A percentile compares a stretch with the other conserved stretches of the same genome.
phyloP scores from a whole-genome alignment of 1,140 invertebrate species.

The Drosophila ohnishii region DNA sequence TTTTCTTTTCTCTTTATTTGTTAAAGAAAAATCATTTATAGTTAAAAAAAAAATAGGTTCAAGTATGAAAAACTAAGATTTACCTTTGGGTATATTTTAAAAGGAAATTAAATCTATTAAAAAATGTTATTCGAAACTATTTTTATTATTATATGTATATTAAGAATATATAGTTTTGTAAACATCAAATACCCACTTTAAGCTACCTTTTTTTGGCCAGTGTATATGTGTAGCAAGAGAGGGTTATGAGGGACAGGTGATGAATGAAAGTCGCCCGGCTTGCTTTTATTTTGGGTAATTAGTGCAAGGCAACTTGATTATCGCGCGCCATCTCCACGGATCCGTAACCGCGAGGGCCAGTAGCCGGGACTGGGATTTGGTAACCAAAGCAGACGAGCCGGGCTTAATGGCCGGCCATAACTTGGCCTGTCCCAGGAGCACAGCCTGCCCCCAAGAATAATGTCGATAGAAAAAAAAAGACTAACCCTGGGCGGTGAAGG shows the following conservation, averaged over 20 bases:
- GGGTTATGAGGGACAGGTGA: constrained; percentile 13
- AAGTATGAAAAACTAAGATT: not conserved
- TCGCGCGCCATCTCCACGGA: constrained; percentile 40
- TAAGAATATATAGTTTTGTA: too few relatives aligned
- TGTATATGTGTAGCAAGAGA: not conserved
- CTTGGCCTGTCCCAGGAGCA: constrained; percentile 32
- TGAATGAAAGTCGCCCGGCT: constrained; percentile 59
- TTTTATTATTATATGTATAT: too few relatives aligned
- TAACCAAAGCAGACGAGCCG: constrained; percentile 37
- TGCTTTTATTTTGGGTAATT: constrained; percentile 72
- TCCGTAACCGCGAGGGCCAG: not conserved
- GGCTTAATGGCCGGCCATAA: constrained; percentile 65
- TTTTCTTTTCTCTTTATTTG: not conserved
- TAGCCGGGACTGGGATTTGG: constrained; percentile 5
- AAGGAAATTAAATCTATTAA: not conserved
- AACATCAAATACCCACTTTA: too few relatives aligned
- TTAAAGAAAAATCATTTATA: not conserved
- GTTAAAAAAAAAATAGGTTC: too few relatives aligned
- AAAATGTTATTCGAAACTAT: too few relatives aligned
- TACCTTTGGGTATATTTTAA: not conserved
- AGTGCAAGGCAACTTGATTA: constrained; percentile 74
- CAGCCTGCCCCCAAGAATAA: not conserved
- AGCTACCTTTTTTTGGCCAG: not conserved
- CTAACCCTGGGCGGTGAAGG: not conserved
- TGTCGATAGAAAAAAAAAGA: not conserved